Conservation (phyloP, 2,888 invertebrate species). For the Gastracanthus pulcherrimus region DNA sequence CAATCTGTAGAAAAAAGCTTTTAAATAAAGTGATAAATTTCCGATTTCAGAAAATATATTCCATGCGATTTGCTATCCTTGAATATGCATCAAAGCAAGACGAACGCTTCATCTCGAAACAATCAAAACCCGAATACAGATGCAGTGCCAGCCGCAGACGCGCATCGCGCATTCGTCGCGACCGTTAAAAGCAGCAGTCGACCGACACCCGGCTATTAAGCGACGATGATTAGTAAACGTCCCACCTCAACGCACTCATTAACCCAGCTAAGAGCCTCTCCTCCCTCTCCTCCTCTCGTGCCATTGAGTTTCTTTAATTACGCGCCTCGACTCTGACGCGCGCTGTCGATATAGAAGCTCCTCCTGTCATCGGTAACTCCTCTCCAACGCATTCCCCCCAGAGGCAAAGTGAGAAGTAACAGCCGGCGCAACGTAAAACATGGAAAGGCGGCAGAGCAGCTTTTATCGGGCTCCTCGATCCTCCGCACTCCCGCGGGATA, state of each 20-base stretch:
- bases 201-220: neutral
- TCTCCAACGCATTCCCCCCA: neutral
- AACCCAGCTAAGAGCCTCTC: neutral
- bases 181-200: neutral
- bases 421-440: slow-evolving; percentile 15
- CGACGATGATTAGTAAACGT: neutral
- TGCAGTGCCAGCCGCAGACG: too few species aligned
- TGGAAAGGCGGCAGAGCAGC: neutral
- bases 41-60: too few species aligned
- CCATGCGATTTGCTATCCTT: too few species aligned
- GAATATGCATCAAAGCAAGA: too few species aligned
- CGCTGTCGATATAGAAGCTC: slow-evolving; percentile 21
- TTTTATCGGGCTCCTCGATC: slow-evolving; percentile 10
- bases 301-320: slow-evolving; percentile 21
- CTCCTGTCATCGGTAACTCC: too few species aligned
- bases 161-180: neutral
- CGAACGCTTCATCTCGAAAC: neutral
- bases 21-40: too few species aligned
- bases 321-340: too few species aligned
- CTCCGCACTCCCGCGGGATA: slow-evolving; percentile 19
- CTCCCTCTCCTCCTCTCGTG: too few species aligned
- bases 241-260: neutral
- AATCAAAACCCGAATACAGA: neutral
- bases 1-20: too few species aligned
- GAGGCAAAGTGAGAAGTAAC: too few species aligned